Evolutionary conservation across 1,140 invertebrate genomes (phyloP), one percentile per base, ranked within the genome.

Genomic region (Cyclina sinensis): DNA sequence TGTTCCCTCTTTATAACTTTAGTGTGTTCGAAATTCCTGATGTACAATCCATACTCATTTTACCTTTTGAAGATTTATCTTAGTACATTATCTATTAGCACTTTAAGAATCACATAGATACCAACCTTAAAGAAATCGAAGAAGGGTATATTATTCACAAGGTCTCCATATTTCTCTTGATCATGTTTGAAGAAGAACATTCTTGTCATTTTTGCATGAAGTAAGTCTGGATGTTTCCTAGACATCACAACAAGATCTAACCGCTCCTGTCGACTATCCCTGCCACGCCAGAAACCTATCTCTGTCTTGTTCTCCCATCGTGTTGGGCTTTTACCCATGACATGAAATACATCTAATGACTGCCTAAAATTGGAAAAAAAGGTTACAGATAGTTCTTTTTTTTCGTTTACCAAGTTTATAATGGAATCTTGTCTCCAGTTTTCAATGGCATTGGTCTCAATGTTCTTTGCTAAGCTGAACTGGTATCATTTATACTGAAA

Each of bases 161-260:
- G 97, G 32, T 98, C 98, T 32, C 98, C 98, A 96, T 99, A 93
- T 91, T 95, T 96, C 74, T 97, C 95, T 94, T 98, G 97, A 95
- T 98, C 96, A 93, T 99, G 97, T 84, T 97, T 97, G 94, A 98
- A 99, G 96, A 99, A 99, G 94, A 99, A 99, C 95, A 99, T 99
- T 95, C 99, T 99, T 4, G 99, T 99, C 7, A 99, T 96, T 0
- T 98, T 98, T 16, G 97, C 98, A 96, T 99, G 98, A 85, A 99
- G 97, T 0, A 99, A 94, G 82, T 98, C 96, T 5, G 98, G 97
- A 96, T 98, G 91, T 85, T 94, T 90, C 91, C 97, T 96, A 0
- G 97, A 97, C 89, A 99, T 97, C 83, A 97, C 97, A 21, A 99
- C 97, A 12, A 99, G 96, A 89, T 98, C 96, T 0, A 99, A 96